Conservation (phyloP, 1,140 invertebrate species). For the Cydia splendana region DNA sequence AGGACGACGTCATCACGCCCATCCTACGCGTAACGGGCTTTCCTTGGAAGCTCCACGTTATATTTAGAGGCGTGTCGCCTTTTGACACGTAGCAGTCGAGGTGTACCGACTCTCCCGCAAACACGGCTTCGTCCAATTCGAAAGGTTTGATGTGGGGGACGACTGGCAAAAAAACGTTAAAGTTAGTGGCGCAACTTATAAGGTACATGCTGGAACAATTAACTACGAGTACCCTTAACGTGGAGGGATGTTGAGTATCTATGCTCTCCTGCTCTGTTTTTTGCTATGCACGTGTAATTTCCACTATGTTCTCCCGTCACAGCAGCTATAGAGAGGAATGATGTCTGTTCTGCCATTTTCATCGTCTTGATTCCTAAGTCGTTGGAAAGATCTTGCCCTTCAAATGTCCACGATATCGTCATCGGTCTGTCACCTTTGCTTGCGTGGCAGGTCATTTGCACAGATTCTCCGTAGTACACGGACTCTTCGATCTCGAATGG, state of each 20-base stretch:
- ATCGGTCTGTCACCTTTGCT: constrained; percentile 87
- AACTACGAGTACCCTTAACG: constrained; percentile 82
- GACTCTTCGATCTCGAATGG: constrained; percentile 84
- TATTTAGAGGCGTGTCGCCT: constrained; percentile 80
- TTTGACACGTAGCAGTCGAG: constrained; percentile 82
- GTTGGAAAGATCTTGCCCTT: constrained; percentile 80
- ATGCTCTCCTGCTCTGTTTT: constrained; percentile 83
- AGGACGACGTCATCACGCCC: constrained; percentile 76
- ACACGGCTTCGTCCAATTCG: constrained; percentile 83
- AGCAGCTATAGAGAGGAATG: constrained; percentile 84
- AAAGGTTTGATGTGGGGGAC: constrained; percentile 85
- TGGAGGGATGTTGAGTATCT: constrained; percentile 81
- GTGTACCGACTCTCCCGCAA: constrained; percentile 82
- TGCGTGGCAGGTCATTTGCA: constrained; percentile 87
- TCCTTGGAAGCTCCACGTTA: constrained; percentile 77
- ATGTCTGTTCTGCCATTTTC: constrained; percentile 83
- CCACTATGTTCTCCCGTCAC: constrained; percentile 83
- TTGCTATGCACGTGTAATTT: constrained; percentile 85
- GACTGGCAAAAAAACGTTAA: constrained; percentile 77
- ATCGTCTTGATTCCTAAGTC: constrained; percentile 79
- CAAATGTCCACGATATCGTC: constrained; percentile 86
- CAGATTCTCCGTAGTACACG: constrained; percentile 85
- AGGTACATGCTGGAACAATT: constrained; percentile 62
- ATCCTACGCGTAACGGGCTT: constrained; percentile 58
- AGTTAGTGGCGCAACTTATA: constrained; percentile 57